Base-by-base conservation (phyloP, 2,797 vertebrate genomes). In the Epinephelus coioides region DNA sequence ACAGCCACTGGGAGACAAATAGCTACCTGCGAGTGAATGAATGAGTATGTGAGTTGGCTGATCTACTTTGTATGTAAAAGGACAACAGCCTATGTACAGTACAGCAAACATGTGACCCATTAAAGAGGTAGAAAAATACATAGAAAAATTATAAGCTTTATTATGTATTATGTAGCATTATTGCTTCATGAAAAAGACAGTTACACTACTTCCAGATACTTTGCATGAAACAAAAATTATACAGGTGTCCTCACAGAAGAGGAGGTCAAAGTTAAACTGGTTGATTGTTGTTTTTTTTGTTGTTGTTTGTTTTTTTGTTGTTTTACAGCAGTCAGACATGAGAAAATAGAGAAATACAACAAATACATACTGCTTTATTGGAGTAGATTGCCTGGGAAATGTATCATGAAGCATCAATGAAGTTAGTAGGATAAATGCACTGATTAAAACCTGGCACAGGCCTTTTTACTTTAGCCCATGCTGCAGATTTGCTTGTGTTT, bases 1-100 rank as follows among this genome's bases (percentile, higher is more conserved):
- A 50, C 30, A 60, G 21, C 73, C 69, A 54, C 57, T 25, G n/a
- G 54, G 53, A 56, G 50, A 34, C 47, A n/a, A 23, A 9, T 11
- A 19, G 3, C 12, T 1, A 1, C 3, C 9, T 43, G 7, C 34
- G 49, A 46, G 40, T 18, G 40, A 61, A 38, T 63, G 43, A 55
- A 34, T 30, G 38, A 19, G 2, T 9, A 15, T 44, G 18, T 13
- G 18, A 47, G 59, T 38, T 61, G 25, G 21, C 21, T 38, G 1
- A 73, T 13, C 3, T 34, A 18, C 14, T 34, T 25, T 19, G 25
- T 23, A 38, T 38, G 5, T 21, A 34, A 34, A 34, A 59, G 19
- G 25, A 59, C 6, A 50, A 34, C 54, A 71, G 43, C 12, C 43
- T 17, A 6, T 27, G 30, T n/a, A 5, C 59, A 12, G 27, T 30